Percentiles rank a stretch among this genome's conserved stretches.
Evolutionary conservation across 2,113 vertebrate genomes (phyloP).

Genomic region (Pollachius pollachius): DNA sequence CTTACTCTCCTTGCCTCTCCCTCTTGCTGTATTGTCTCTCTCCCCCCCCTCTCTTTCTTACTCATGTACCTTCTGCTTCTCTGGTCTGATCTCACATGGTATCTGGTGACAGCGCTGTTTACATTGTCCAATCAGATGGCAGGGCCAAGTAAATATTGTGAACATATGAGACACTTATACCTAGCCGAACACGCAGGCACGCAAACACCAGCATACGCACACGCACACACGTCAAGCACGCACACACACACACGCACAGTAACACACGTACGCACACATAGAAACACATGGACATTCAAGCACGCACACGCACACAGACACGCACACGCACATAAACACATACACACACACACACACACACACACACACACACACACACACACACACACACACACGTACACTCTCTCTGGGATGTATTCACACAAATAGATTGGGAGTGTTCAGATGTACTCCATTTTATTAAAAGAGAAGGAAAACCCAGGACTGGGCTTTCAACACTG

Average conservation of each 20-base stretch:
- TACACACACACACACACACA: no score
- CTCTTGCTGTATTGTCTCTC: neutral
- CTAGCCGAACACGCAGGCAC: neutral
- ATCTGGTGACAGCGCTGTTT: conserved; percentile 59
- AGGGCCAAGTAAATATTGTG: conserved; percentile 52
- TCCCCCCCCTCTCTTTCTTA: conserved; percentile 6
- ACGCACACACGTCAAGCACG: neutral
- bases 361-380: no score
- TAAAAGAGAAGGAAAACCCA: no score
- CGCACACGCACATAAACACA: no score
- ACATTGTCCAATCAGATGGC: conserved; percentile 57
- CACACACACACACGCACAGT: neutral
- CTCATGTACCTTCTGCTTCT: conserved; percentile 26
- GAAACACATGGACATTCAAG: no score
- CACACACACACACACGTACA: no score
- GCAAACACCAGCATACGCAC: neutral
- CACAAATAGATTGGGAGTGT: no score
- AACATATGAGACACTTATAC: conserved; percentile 60
- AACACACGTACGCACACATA: no score
- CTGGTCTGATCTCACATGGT: conserved; percentile 61
- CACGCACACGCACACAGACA: no score
- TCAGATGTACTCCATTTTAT: no score
- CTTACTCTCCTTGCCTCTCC: neutral
- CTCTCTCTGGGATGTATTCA: no score
- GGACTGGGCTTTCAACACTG: no score